These are phyloP conservation scores for Chironomus striatipennis DNA, from an alignment of 1,140 invertebrate species.

Conservation along the genomic window DNA sequence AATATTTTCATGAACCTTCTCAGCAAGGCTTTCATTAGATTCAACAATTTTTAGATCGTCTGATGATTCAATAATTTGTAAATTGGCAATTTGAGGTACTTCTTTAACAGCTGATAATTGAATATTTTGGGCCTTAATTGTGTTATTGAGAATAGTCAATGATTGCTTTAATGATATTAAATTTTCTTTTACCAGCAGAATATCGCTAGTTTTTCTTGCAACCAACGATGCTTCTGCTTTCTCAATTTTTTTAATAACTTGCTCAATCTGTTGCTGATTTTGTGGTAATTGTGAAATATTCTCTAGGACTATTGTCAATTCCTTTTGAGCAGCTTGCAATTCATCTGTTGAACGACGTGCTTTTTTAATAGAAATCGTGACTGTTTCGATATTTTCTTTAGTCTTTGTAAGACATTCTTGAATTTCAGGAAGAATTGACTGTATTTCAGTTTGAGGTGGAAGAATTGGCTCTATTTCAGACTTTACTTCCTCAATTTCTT, in stretches of 20 bases:
- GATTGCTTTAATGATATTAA: neutral
- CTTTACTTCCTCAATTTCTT: neutral
- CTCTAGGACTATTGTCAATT: neutral
- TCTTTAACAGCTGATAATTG: neutral
- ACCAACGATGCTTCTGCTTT: neutral
- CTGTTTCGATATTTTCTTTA: slow-evolving; percentile 28
- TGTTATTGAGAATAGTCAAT: neutral
- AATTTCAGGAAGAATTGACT: neutral
- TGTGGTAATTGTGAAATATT: neutral
- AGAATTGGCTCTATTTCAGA: neutral
- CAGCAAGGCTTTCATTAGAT: neutral
- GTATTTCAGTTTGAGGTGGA: neutral
- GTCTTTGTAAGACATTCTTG: slow-evolving; percentile 25
- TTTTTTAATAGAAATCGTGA: slow-evolving; percentile 27
- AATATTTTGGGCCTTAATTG: neutral
- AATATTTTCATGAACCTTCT: neutral
- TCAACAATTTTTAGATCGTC: slow-evolving; percentile 10
- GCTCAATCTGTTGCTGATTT: neutral
- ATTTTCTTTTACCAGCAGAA: neutral
- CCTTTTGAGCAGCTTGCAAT: neutral
- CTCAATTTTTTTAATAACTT: slow-evolving; percentile 10
- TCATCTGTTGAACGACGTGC: slow-evolving; percentile 28
- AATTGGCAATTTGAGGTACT: neutral
- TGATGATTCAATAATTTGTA: neutral
- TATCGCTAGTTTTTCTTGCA: neutral